Conservation (phyloP, 1,140 invertebrate genomes). For the Zaprionus inermis region DNA sequence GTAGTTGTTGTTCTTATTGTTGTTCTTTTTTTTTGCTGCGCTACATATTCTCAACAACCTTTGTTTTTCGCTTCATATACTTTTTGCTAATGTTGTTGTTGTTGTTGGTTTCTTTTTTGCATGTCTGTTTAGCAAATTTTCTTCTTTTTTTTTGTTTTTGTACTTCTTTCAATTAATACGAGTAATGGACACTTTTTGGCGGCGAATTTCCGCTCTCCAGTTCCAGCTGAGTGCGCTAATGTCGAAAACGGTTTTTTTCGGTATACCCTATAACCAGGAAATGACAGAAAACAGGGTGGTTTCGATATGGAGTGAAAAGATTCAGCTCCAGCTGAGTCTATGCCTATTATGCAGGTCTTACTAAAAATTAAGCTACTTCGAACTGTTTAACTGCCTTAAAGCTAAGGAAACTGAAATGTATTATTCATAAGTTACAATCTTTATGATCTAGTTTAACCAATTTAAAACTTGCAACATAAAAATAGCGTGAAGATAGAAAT, state of each 20-base stretch:
- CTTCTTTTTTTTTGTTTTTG: constrained; percentile 8
- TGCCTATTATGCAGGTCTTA: no score
- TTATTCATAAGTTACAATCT: no score
- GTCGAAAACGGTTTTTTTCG: constrained; percentile 36
- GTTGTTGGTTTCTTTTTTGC: constrained; percentile 16
- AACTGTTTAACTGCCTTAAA: no score
- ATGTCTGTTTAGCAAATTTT: constrained; percentile 47
- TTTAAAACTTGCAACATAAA: no score
- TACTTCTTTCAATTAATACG: constrained; percentile 68
- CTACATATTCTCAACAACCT: constrained; percentile 38
- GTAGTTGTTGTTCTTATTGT: constrained; percentile 11
- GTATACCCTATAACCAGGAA: constrained; percentile 11
- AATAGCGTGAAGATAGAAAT: no score
- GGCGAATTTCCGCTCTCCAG: constrained; percentile 57
- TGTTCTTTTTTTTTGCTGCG: constrained; percentile 24
- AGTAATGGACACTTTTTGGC: constrained; percentile 79
- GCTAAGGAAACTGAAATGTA: no score
- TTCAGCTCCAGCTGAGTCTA: no score
- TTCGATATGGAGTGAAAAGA: neutral
- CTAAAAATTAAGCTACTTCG: no score
- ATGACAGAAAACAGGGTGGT: neutral
- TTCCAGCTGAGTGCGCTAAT: constrained; percentile 74
- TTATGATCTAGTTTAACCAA: no score
- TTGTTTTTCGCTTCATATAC: constrained; percentile 25
- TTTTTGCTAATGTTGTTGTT: constrained; percentile 22